phyloP scores from a whole-genome alignment of 2,797 vertebrate species.

The Molossus alvarezi region DNA sequence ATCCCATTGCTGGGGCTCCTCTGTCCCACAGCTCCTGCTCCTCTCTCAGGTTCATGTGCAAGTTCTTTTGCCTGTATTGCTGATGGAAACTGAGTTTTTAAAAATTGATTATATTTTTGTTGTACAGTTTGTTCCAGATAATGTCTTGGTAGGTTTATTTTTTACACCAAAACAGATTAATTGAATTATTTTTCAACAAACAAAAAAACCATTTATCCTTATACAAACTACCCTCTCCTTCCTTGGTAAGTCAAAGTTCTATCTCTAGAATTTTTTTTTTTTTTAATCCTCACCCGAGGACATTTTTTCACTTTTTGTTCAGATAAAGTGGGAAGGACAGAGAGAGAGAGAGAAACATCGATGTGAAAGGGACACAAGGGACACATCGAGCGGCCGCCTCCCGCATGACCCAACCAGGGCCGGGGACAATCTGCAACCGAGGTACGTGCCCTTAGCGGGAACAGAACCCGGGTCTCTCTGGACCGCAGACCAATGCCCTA shows the following conservation, averaged over 20 bases:
- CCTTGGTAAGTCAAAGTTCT: not conserved
- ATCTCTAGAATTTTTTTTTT: not conserved
- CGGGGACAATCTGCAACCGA: no score
- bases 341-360: no score
- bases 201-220: not conserved
- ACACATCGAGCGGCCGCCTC: no score
- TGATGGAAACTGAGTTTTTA: not conserved
- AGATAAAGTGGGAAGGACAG: no score
- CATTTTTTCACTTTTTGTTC: no score
- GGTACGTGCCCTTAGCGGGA: no score
- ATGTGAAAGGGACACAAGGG: no score
- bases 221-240: not conserved
- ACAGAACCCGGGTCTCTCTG: no score
- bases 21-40: not conserved
- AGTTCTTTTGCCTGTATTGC: not conserved
- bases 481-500: no score
- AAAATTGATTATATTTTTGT: not conserved
- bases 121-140: not conserved
- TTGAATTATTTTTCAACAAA: constrained; percentile 19
- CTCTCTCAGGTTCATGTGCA: no score
- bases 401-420: no score
- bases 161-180: not conserved
- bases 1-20: not conserved
- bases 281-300: no score
- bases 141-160: constrained; percentile 1